Conservation (phyloP, 1,140 invertebrate species). For the Ctenoplectra terminalis region DNA sequence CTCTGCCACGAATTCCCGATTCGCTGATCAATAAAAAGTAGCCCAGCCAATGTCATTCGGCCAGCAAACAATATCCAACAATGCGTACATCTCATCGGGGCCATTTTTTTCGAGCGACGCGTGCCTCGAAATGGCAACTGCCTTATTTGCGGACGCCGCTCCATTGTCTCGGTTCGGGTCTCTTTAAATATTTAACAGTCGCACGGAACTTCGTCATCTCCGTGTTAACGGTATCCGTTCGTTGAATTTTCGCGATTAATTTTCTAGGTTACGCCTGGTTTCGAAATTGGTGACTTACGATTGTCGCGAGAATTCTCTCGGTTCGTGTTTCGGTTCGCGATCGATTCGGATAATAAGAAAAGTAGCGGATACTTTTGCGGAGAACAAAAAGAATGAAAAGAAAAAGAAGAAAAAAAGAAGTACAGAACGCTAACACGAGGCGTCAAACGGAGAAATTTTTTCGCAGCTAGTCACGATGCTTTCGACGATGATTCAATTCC, state of each 20-base stretch:
- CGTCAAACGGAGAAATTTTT: slow-evolving; percentile 78
- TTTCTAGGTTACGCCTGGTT: slow-evolving; percentile 71
- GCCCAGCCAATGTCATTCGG: not conserved
- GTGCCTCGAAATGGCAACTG: slow-evolving; percentile 58
- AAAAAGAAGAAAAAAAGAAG: not conserved
- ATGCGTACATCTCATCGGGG: slow-evolving; percentile 24
- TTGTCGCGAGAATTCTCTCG: not conserved
- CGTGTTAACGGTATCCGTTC: slow-evolving; percentile 73
- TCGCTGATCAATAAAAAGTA: slow-evolving; percentile 4
- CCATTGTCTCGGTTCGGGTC: slow-evolving; percentile 76
- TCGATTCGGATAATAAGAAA: not conserved
- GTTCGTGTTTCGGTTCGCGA: not conserved
- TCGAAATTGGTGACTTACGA: slow-evolving; percentile 8
- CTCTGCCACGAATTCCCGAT: not conserved
- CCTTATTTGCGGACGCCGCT: slow-evolving; percentile 66
- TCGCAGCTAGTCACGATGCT: slow-evolving; percentile 13
- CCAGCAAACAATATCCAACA: slow-evolving; percentile 35
- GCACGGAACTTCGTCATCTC: slow-evolving; percentile 67
- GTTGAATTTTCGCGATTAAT: slow-evolving; percentile 63
- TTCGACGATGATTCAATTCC: slow-evolving; percentile 48
- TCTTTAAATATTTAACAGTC: slow-evolving; percentile 82
- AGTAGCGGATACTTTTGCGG: not conserved
- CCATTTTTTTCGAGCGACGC: slow-evolving; percentile 23
- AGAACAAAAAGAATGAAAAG: not conserved
- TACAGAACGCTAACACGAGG: slow-evolving; percentile 57